Evolutionary conservation across 2,113 vertebrate species (phyloP), one percentile per base, ranked within the genome.

Genomic region (Thunnus maccoyii): DNA sequence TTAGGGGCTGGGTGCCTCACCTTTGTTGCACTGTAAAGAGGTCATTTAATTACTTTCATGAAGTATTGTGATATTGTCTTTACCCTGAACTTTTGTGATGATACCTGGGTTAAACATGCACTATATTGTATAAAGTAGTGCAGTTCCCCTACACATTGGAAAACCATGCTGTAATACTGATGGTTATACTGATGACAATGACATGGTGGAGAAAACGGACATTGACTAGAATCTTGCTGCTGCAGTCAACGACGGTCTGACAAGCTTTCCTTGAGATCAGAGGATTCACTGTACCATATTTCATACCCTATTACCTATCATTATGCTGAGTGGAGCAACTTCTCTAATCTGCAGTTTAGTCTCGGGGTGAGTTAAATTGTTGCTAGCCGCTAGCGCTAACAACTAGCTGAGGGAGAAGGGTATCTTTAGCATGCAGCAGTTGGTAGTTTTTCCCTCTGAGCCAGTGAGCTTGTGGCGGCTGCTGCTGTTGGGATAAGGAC

Each of bases 401-500:
- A 65, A n/a, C 74, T 17, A 81, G 78, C 76, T 68, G 27, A n/a
- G 44, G 73, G 79, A 79, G 79, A 15, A 62, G 82, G 71, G 85
- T 87, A 85, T 91, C 89, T 88, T 83, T 78, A 84, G 82, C 83
- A 84, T 77, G 76, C 87, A 91, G 90, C 80, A 74, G 78, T 87
- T 73, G 75, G 82, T 83, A 8, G 89, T 90, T 86, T 95, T 89
- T 91, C 72, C 82, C 85, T 88, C 88, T 80, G 88, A 91, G 88
- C 86, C 82, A 69, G 76, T 5, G 78, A 86, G 83, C 83, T 82
- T 80, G 82, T 86, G 86, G 84, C 22, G 75, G 82, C 84, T 89
- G 86, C 82, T 92, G 93, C 90, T 95, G 91, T 88, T 82, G 91
- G 91, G 88, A 90, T 93, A 82, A 92, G 95, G 92, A 93, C 93